Percentiles rank a stretch among this genome's conserved stretches.
phyloP scores from a whole-genome alignment of 2,888 invertebrate species.

The Drosophila aldrichi region DNA sequence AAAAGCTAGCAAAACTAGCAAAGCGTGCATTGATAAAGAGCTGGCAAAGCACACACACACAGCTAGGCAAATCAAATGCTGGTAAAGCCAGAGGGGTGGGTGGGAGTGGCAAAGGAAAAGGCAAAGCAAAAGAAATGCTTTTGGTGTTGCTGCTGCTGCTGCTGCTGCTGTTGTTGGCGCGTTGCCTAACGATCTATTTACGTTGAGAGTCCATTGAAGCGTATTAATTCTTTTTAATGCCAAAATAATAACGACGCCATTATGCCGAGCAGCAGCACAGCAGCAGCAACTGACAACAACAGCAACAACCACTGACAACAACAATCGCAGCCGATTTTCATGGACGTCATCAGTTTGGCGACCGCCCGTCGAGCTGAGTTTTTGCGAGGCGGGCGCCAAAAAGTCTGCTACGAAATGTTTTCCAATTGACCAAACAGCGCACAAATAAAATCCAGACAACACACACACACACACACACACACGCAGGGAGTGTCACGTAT shows the following conservation, averaged over 20 bases:
- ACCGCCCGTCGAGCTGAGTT: slow-evolving; percentile 54
- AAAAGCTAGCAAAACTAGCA: slow-evolving; percentile 64
- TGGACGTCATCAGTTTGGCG: slow-evolving; percentile 66
- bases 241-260: slow-evolving; percentile 81
- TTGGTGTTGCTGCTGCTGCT: slow-evolving; percentile 8
- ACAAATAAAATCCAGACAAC: slow-evolving; percentile 72
- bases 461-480: slow-evolving; percentile 14
- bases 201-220: slow-evolving; percentile 78
- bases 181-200: slow-evolving; percentile 78
- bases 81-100: not conserved
- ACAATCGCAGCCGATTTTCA: slow-evolving; percentile 16
- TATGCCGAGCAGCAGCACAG: slow-evolving; percentile 66
- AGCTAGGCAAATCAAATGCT: not conserved
- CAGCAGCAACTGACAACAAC: slow-evolving; percentile 20
- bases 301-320: slow-evolving; percentile 23
- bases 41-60: slow-evolving; percentile 14
- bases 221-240: slow-evolving; percentile 81
- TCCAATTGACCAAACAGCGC: slow-evolving; percentile 80
- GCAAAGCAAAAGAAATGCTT: not conserved
- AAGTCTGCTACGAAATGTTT: slow-evolving; percentile 79
- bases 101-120: not conserved
- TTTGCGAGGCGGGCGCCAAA: slow-evolving; percentile 62
- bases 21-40: slow-evolving; percentile 56
- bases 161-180: slow-evolving; percentile 49
- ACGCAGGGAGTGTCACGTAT: slow-evolving; percentile 15